A percentile compares a stretch with the other conserved stretches of the same genome.
Conservation (phyloP, 2,113 vertebrate genomes). For the Pseudorasbora parva region DNA sequence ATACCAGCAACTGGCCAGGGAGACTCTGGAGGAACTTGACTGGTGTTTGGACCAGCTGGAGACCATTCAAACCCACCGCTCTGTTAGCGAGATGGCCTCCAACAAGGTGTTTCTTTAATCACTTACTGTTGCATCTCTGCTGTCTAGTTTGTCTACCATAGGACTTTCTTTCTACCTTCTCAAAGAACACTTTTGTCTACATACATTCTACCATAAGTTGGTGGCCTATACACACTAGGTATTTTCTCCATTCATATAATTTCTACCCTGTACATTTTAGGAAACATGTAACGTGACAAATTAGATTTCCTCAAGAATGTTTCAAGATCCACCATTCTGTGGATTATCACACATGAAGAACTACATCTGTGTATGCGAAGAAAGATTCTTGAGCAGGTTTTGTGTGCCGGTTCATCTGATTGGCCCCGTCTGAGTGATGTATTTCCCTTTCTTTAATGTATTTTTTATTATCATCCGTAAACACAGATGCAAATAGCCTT, state of each 20-base stretch:
- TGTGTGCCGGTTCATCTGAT: background rate
- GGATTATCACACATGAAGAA: background rate
- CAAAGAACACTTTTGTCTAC: background rate
- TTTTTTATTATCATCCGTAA: slow-evolving; percentile 13
- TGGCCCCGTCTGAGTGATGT: background rate
- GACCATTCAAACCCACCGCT: slow-evolving; percentile 91
- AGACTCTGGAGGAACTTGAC: slow-evolving; percentile 92
- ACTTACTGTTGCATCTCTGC: background rate
- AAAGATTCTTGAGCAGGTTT: background rate
- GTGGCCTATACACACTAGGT: background rate
- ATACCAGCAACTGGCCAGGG: slow-evolving; percentile 89
- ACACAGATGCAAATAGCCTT: slow-evolving; percentile 1
- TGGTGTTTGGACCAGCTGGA: slow-evolving; percentile 95
- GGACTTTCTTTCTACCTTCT: background rate
- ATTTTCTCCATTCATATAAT: background rate
- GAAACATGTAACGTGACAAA: background rate
- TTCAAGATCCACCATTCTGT: slow-evolving; percentile 1
- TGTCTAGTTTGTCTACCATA: background rate
- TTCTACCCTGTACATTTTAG: background rate
- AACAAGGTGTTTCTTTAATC: slow-evolving; percentile 78
- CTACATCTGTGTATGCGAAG: background rate
- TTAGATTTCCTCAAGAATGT: background rate
- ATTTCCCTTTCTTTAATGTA: background rate
- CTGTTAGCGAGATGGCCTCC: slow-evolving; percentile 93
- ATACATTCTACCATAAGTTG: background rate